Evolutionary conservation across 2,797 vertebrate genomes (phyloP).

Genomic region (Acridotheres tristis): DNA sequence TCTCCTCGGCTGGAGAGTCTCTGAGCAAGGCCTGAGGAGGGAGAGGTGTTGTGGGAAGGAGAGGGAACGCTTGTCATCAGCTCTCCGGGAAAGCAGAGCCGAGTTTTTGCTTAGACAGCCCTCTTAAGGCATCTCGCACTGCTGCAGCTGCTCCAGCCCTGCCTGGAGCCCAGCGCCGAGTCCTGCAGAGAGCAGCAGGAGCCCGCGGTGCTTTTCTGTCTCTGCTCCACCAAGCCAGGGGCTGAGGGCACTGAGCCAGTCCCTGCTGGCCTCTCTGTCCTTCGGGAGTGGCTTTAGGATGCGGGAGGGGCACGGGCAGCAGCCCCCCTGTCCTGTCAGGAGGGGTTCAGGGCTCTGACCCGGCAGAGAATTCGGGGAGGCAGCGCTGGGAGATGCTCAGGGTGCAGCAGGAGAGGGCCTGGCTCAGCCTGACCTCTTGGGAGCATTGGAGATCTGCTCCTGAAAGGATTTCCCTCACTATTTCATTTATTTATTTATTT

Average conservation of each 20-base stretch:
- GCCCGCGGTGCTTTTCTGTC: fast-evolving
- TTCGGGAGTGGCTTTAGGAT: fast-evolving
- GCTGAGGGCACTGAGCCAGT: fast-evolving
- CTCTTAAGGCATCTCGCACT: slow-evolving; percentile 36
- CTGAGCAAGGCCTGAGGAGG: neutral
- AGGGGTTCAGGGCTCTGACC: neutral
- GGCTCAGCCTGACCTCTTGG: neutral
- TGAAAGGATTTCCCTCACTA: neutral
- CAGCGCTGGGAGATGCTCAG: neutral
- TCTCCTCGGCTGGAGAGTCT: neutral
- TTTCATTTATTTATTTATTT: no score
- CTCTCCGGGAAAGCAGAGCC: neutral
- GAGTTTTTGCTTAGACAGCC: slow-evolving; percentile 58
- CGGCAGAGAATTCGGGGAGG: fast-evolving
- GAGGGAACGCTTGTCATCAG: neutral
- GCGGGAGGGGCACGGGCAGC: neutral
- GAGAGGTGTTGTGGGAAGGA: neutral
- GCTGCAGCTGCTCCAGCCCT: neutral
- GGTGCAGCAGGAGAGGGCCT: neutral
- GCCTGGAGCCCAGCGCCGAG: neutral
- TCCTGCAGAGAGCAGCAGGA: neutral
- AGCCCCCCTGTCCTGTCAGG: neutral
- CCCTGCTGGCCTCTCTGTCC: neutral
- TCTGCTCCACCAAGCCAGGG: fast-evolving
- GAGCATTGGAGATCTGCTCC: neutral